Evolutionary conservation across 2,113 vertebrate species (phyloP).

Genomic region (Gymnocephalus cernua): DNA sequence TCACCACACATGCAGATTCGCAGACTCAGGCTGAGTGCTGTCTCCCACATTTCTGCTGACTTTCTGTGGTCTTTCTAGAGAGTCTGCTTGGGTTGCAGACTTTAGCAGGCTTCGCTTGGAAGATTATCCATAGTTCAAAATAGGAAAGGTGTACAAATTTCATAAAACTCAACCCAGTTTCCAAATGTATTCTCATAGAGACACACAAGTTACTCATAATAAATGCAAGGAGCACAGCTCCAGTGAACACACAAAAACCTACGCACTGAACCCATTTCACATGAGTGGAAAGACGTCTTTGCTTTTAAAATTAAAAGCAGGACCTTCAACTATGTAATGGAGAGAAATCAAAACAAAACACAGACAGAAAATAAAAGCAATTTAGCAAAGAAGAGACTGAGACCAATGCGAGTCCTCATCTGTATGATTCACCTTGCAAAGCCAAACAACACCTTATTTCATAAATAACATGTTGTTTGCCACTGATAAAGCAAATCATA

Average conservation of each 20-base stretch:
- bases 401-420: slow-evolving; percentile 25
- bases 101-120: neutral
- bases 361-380: slow-evolving; percentile 32
- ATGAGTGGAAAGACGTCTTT: neutral
- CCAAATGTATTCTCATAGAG: neutral
- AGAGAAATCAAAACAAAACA: neutral
- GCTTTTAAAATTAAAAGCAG: slow-evolving; percentile 25
- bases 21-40: neutral
- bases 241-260: neutral
- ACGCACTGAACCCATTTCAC: neutral
- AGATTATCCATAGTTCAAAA: neutral
- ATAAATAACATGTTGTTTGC: slow-evolving; percentile 75
- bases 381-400: neutral
- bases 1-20: neutral
- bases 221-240: neutral
- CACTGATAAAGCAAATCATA: slow-evolving; percentile 72
- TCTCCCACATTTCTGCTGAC: neutral
- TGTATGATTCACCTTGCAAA: slow-evolving; percentile 45
- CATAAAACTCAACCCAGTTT: neutral
- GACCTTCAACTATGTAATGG: neutral
- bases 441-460: slow-evolving; percentile 61
- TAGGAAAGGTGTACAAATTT: neutral
- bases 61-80: neutral
- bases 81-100: neutral
- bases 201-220: neutral